These are phyloP conservation scores for Hylaea fasciaria DNA, from an alignment of 2,888 invertebrate species.

Conservation along the genomic window DNA sequence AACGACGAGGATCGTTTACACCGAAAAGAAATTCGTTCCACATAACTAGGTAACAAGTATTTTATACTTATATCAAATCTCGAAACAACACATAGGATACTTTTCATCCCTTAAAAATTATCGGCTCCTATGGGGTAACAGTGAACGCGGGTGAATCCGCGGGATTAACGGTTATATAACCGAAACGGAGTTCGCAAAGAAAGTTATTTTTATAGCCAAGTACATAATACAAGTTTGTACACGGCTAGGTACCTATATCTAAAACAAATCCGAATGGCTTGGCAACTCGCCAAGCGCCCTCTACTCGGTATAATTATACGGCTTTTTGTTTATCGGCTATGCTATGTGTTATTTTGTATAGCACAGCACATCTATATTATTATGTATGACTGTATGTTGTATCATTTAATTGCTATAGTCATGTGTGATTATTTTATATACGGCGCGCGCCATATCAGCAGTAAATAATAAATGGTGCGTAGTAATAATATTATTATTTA, in stretches of 20 bases:
- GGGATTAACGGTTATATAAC: conserved; percentile 28
- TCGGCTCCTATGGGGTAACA: too few species aligned
- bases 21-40: too few species aligned
- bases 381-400: neutral
- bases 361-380: too few species aligned
- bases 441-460: neutral
- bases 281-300: conserved; percentile 29
- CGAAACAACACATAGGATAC: too few species aligned
- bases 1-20: too few species aligned
- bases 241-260: conserved; percentile 13
- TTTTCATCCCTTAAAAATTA: too few species aligned
- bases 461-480: too few species aligned
- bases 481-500: too few species aligned
- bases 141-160: too few species aligned
- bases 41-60: too few species aligned
- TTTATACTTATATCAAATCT: too few species aligned
- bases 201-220: conserved; percentile 6
- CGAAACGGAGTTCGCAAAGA: neutral
- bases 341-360: conserved; percentile 17
- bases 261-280: conserved; percentile 32
- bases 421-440: neutral
- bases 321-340: conserved; percentile 28
- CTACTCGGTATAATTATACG: conserved; percentile 16
- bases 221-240: conserved; percentile 1
- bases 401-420: neutral